phyloP scores from a whole-genome alignment of 2,113 vertebrate genomes.

The Gambusia affinis region DNA sequence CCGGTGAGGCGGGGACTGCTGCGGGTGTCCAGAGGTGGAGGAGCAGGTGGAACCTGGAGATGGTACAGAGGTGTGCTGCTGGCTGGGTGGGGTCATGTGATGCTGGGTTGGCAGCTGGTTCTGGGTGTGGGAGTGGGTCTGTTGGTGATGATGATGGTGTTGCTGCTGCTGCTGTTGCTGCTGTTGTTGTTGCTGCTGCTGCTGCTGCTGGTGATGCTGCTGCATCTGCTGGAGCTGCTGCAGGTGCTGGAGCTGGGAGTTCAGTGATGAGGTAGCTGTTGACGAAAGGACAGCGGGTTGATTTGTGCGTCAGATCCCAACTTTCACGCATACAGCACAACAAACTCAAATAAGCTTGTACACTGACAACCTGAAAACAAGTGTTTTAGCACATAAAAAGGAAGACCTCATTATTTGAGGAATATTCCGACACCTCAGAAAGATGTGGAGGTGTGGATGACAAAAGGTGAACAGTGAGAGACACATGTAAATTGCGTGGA shows the following conservation, averaged over 20 bases:
- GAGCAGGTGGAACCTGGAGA: conserved; percentile 81
- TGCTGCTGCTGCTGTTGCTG: conserved; percentile 90
- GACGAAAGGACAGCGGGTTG: conserved; percentile 38
- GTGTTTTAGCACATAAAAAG: conserved; percentile 25
- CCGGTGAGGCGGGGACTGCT: conserved; percentile 87
- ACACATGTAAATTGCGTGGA: conserved; percentile 70
- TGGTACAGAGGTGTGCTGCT: conserved; percentile 76
- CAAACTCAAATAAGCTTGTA: not conserved
- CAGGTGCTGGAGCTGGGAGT: conserved; percentile 97
- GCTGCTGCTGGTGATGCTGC: conserved; percentile 86
- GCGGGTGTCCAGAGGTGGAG: conserved; percentile 81
- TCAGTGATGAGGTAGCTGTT: conserved; percentile 99
- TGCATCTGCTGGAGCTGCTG: conserved; percentile 97
- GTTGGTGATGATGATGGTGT: conserved; percentile 83
- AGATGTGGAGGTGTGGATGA: conserved; percentile 49
- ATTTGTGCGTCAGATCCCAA: conserved; percentile 4
- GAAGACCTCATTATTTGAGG: conserved; percentile 40
- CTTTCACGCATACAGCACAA: not conserved
- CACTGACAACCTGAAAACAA: conserved; percentile 18
- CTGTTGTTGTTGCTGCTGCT: conserved; percentile 80
- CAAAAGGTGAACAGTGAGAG: conserved; percentile 48
- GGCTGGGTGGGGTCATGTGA: conserved; percentile 83
- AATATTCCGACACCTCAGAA: conserved; percentile 53
- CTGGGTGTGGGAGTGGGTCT: conserved; percentile 73
- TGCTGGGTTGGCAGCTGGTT: conserved; percentile 78